Conservation (phyloP, 2,113 vertebrate genomes). For the Nerophis lumbriciformis region DNA sequence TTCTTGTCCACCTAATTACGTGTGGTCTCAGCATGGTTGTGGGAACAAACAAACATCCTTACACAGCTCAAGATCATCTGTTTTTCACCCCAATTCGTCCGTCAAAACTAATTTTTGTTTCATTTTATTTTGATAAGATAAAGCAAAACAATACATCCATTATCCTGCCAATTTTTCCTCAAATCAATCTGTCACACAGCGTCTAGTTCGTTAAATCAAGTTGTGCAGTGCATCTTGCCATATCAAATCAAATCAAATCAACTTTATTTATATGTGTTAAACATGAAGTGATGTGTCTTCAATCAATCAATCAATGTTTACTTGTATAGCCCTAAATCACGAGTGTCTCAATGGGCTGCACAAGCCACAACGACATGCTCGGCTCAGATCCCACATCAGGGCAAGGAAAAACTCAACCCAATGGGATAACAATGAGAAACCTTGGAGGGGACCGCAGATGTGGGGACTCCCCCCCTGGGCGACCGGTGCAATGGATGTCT, state of each 20-base stretch:
- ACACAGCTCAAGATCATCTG: slow-evolving; percentile 19
- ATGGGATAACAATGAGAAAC: too few relatives aligned
- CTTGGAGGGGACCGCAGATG: too few relatives aligned
- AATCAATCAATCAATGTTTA: too few relatives aligned
- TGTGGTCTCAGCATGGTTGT: slow-evolving; percentile 25
- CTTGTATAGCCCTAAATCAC: too few relatives aligned
- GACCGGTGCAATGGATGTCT: too few relatives aligned
- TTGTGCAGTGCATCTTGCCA: slow-evolving; percentile 16
- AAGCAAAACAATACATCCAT: background rate
- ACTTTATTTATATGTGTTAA: too few relatives aligned
- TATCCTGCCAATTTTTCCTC: background rate
- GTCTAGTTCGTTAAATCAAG: slow-evolving; percentile 30
- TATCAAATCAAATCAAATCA: too few relatives aligned
- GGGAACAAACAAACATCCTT: slow-evolving; percentile 30
- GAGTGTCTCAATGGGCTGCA: too few relatives aligned
- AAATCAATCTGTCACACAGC: slow-evolving; percentile 31
- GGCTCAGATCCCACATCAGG: too few relatives aligned
- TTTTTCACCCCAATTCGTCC: slow-evolving; percentile 36
- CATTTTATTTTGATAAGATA: background rate
- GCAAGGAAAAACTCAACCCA: too few relatives aligned
- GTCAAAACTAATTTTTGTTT: background rate
- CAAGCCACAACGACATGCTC: too few relatives aligned
- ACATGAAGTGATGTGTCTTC: slow-evolving; percentile 14
- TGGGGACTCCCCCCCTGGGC: too few relatives aligned
- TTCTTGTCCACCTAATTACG: slow-evolving; percentile 41